Percentiles rank a stretch among this genome's conserved stretches.
Evolutionary conservation across 2,113 vertebrate species (phyloP).

Genomic region (Sebastes fasciatus): DNA sequence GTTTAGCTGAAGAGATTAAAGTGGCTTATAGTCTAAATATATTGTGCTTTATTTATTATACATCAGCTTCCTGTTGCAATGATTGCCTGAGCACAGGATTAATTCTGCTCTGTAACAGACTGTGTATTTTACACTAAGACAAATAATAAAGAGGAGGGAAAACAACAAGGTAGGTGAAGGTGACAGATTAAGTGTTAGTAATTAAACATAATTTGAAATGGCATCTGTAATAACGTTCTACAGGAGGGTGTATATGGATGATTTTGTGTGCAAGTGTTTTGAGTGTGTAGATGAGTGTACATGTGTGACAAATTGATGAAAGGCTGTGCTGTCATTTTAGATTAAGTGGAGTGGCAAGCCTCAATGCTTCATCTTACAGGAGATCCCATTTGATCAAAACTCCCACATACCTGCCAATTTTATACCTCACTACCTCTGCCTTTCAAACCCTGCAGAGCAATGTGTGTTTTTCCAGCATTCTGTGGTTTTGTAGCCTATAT

Average conservation of each 20-base stretch:
- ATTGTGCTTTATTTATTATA: constrained; percentile 17
- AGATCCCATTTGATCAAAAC: constrained; percentile 61
- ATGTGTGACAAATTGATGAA: constrained; percentile 63
- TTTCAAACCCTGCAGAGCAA: constrained; percentile 24
- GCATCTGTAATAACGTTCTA: constrained; percentile 17
- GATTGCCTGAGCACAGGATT: background rate
- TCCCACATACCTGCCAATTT: constrained; percentile 57
- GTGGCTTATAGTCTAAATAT: constrained; percentile 16
- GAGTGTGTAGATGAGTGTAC: constrained; percentile 29
- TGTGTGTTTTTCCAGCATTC: background rate
- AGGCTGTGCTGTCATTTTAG: constrained; percentile 63
- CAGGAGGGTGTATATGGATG: background rate
- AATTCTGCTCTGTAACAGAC: background rate
- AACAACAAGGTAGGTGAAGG: constrained; percentile 5
- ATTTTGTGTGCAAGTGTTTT: constrained; percentile 9
- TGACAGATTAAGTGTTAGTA: constrained; percentile 27
- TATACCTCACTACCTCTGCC: constrained; percentile 33
- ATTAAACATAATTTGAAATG: constrained; percentile 33
- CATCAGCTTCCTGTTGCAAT: constrained; percentile 8
- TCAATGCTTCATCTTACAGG: constrained; percentile 59
- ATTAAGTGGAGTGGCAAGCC: constrained; percentile 58
- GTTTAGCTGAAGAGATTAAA: constrained; percentile 15
- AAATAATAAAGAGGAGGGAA: background rate
- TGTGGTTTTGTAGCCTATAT: background rate
- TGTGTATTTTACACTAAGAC: constrained; percentile 6